These are phyloP conservation scores for Tauraco hartlaubi DNA, from an alignment of 2,797 vertebrate species.

Conservation along the genomic window DNA sequence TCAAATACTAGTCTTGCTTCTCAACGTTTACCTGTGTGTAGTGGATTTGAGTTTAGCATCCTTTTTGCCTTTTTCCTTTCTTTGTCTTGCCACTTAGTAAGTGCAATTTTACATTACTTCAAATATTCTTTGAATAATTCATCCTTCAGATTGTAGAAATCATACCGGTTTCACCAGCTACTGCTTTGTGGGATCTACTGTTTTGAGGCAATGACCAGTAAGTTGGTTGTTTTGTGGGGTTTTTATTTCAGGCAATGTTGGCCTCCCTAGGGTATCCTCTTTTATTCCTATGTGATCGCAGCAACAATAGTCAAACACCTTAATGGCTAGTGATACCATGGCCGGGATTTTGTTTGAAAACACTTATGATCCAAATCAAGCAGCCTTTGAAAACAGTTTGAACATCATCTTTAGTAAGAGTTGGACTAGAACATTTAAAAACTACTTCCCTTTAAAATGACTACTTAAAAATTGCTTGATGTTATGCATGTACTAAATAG, in stretches of 20 bases:
- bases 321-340: background rate
- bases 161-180: accelerated
- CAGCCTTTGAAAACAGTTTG: background rate
- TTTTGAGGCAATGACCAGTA: background rate
- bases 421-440: background rate
- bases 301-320: background rate
- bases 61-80: background rate
- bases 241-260: background rate
- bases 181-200: background rate
- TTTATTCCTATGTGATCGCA: background rate
- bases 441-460: background rate
- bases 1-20: constrained; percentile 11
- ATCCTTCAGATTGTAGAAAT: background rate
- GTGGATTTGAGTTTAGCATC: background rate
- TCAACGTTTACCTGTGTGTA: background rate
- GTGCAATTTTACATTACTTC: background rate
- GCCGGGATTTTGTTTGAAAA: background rate
- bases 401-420: background rate
- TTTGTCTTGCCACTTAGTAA: background rate
- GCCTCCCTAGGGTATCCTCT: accelerated
- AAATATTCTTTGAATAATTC: background rate
- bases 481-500: background rate
- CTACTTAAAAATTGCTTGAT: background rate
- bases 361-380: background rate
- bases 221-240: background rate